Percentiles rank a stretch among this genome's conserved stretches.
Conservation (phyloP, 2,888 invertebrate species). For the Eutolmus rufibarbis region DNA sequence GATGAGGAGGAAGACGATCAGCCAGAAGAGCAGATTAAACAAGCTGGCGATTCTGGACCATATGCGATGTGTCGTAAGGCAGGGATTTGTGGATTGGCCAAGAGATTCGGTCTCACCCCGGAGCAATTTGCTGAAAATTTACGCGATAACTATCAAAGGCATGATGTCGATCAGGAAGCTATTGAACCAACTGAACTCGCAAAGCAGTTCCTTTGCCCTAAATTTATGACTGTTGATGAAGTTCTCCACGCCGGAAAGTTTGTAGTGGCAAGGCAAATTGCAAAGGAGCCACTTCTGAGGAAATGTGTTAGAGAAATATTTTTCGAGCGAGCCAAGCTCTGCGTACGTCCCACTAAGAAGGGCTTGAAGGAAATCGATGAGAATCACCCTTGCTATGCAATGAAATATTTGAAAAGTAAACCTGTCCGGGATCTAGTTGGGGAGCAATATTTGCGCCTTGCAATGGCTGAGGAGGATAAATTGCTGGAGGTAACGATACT, state of each 20-base stretch:
- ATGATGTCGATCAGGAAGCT: slow-evolving; percentile 92
- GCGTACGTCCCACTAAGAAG: slow-evolving; percentile 83
- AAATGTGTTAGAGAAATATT: slow-evolving; percentile 85
- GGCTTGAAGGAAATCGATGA: slow-evolving; percentile 97
- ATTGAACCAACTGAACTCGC: slow-evolving; percentile 85
- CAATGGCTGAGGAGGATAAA: slow-evolving; percentile 83
- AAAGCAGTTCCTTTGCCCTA: slow-evolving; percentile 73
- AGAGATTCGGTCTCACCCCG: slow-evolving; percentile 90
- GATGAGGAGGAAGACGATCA: slow-evolving; percentile 69
- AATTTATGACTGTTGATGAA: slow-evolving; percentile 78
- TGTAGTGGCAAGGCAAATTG: slow-evolving; percentile 93
- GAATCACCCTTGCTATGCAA: slow-evolving; percentile 82
- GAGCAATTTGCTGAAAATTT: slow-evolving; percentile 97
- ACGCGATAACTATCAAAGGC: slow-evolving; percentile 91
- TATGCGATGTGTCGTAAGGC: slow-evolving; percentile 88
- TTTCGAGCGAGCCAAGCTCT: slow-evolving; percentile 86
- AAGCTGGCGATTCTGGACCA: slow-evolving; percentile 85
- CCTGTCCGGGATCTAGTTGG: slow-evolving; percentile 87
- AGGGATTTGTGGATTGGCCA: slow-evolving; percentile 84
- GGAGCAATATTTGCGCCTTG: slow-evolving; percentile 88
- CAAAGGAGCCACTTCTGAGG: slow-evolving; percentile 88
- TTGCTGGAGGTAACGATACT: slow-evolving; percentile 76
- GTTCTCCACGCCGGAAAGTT: slow-evolving; percentile 89
- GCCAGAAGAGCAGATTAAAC: slow-evolving; percentile 75
- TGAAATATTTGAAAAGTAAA: slow-evolving; percentile 92